Percentiles rank a stretch among this genome's conserved stretches.
phyloP scores from a whole-genome alignment of 2,113 vertebrate genomes.

The Lamprologus sp. region DNA sequence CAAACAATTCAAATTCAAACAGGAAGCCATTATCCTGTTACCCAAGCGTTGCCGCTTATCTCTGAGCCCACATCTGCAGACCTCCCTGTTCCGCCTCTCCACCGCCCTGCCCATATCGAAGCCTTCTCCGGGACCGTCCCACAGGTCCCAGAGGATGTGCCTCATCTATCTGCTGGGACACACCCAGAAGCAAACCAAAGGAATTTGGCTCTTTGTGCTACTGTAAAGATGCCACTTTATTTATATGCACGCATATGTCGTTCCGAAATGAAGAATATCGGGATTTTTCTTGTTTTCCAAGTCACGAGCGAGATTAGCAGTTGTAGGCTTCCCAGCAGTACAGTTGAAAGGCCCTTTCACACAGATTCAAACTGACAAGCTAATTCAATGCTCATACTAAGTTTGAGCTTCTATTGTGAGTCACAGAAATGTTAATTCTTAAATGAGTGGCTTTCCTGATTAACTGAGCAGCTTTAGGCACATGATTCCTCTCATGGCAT shows the following conservation, averaged over 20 bases:
- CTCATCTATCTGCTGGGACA: conserved; percentile 49
- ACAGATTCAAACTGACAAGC: not conserved
- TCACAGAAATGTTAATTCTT: not conserved
- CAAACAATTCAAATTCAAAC: conserved; percentile 57
- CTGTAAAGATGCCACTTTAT: not conserved
- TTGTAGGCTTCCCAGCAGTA: not conserved
- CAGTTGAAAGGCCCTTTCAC: not conserved
- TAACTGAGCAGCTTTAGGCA: not conserved
- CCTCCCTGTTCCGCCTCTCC: conserved; percentile 8
- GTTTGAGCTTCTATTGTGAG: not conserved
- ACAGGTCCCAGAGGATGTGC: conserved; percentile 42
- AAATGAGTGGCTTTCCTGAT: not conserved
- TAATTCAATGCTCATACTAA: not conserved
- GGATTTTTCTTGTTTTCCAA: not conserved
- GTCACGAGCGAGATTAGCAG: not conserved
- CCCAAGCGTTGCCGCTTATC: conserved; percentile 61
- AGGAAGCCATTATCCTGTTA: conserved; percentile 70
- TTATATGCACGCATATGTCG: not conserved
- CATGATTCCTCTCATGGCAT: not conserved
- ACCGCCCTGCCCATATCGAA: conserved; percentile 2
- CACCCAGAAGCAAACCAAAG: conserved; percentile 39
- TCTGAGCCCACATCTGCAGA: conserved; percentile 60
- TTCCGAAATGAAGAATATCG: not conserved
- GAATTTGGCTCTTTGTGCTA: conserved; percentile 38
- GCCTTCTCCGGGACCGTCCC: not conserved